Conservation (phyloP, 2,888 invertebrate genomes). For the Caenorhabditis sp. region DNA sequence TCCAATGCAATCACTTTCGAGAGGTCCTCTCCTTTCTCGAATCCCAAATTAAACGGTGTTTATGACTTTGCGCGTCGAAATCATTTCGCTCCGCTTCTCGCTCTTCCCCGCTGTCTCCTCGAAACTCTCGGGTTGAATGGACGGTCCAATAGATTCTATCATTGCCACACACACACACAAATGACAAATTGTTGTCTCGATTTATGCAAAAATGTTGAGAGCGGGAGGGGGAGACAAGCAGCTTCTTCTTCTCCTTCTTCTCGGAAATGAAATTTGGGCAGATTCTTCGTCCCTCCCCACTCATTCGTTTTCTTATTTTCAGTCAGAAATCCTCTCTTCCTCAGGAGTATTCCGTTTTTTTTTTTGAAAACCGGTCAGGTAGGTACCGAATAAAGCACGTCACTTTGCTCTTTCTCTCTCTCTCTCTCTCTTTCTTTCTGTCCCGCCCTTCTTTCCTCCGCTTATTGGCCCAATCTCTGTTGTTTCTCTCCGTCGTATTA, state of each 20-base stretch:
- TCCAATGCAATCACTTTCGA: constrained; percentile 42
- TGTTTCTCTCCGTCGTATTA: constrained; percentile 7
- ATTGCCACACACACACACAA: too few species aligned
- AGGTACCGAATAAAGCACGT: too few species aligned
- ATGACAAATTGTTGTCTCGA: constrained; percentile 36
- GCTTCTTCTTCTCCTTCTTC: neutral
- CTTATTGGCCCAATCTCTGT: constrained; percentile 43
- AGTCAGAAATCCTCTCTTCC: too few species aligned
- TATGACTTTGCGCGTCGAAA: neutral
- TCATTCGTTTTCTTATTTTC: too few species aligned
- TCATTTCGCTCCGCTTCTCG: neutral
- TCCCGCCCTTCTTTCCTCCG: constrained; percentile 1
- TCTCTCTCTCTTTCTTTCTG: too few species aligned
- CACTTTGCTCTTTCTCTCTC: too few species aligned
- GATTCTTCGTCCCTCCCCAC: too few species aligned
- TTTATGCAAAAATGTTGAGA: constrained; percentile 40
- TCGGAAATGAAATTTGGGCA: neutral
- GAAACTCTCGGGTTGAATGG: too few species aligned
- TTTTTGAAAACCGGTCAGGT: neutral
- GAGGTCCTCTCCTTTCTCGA: constrained; percentile 3
- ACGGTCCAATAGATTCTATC: constrained; percentile 13
- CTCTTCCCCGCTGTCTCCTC: neutral
- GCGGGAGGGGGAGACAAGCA: constrained; percentile 4
- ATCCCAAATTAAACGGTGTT: constrained; percentile 53
- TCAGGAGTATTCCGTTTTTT: too few species aligned